Percentiles rank a stretch among this genome's conserved stretches.
Evolutionary conservation across 2,113 vertebrate species (phyloP).

Genomic region (Platycercus adscitus): DNA sequence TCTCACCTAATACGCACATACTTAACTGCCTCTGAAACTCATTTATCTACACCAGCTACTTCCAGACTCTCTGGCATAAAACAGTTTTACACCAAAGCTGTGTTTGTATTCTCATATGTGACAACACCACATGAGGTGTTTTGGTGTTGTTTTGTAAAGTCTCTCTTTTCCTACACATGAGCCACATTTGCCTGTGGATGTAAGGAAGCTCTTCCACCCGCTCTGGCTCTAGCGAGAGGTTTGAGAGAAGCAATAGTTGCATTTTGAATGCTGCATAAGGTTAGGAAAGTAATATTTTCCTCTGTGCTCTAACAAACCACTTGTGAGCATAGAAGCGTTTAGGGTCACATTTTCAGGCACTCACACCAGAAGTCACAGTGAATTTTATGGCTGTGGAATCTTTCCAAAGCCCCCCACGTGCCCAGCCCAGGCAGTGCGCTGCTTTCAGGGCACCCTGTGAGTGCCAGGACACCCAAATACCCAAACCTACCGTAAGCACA

Average conservation of each 20-base stretch:
- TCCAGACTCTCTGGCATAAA: conserved; percentile 39
- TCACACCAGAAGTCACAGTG: neutral
- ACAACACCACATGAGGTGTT: conserved; percentile 53
- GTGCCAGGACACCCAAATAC: neutral
- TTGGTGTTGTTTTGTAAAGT: conserved; percentile 40
- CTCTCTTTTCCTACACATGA: conserved; percentile 18
- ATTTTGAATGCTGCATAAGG: neutral
- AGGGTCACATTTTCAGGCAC: neutral
- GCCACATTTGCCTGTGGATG: neutral
- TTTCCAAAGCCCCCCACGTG: neutral
- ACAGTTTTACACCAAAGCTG: conserved; percentile 54
- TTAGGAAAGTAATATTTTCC: neutral
- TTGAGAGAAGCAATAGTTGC: neutral
- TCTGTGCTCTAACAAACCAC: neutral
- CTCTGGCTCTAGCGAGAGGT: neutral
- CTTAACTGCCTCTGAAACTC: conserved; percentile 14
- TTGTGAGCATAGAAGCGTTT: neutral
- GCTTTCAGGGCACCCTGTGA: neutral
- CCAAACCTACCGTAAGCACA: neutral
- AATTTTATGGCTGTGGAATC: neutral
- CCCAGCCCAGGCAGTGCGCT: fast-evolving
- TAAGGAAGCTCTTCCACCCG: neutral
- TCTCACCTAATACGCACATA: conserved; percentile 43
- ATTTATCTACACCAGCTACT: conserved; percentile 35
- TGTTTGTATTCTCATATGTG: conserved; percentile 50